phyloP scores from a whole-genome alignment of 37 sponge, comb jelly and placozoan genomes.

The Beroe ovata region DNA sequence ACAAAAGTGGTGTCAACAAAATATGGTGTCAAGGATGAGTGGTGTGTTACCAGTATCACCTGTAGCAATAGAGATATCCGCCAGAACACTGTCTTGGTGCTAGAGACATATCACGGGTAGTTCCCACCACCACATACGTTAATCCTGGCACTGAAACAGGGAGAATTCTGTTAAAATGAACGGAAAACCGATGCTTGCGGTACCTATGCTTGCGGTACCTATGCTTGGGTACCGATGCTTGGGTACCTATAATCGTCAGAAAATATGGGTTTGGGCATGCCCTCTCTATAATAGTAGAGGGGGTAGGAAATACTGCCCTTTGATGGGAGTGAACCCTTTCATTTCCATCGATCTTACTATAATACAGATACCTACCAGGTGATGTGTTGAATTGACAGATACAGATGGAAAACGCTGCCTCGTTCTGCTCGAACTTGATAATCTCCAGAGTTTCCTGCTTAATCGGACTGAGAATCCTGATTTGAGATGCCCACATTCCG shows the following conservation, averaged over 20 bases:
- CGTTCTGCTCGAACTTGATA: slow-evolving; percentile 91
- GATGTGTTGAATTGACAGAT: slow-evolving; percentile 58
- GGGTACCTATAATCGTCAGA: too few species aligned
- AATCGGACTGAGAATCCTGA: slow-evolving; percentile 86
- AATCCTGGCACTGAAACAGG: slow-evolving; percentile 61
- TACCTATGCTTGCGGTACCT: too few species aligned
- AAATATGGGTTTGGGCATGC: background rate
- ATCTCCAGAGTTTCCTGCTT: slow-evolving; percentile 87
- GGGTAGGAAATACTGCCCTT: background rate
- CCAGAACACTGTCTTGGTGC: slow-evolving; percentile 78
- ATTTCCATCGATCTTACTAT: background rate
- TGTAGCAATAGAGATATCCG: slow-evolving; percentile 72
- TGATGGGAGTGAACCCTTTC: slow-evolving; percentile 5
- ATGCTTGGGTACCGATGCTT: too few species aligned
- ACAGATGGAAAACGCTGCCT: slow-evolving; percentile 84
- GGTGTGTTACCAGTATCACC: background rate
- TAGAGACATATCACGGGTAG: slow-evolving; percentile 77
- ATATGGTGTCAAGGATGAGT: background rate
- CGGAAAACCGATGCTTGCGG: too few species aligned
- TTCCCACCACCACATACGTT: slow-evolving; percentile 92
- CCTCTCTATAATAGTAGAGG: slow-evolving; percentile 18
- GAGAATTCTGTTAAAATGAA: too few species aligned
- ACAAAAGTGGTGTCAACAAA: background rate
- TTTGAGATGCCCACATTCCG: slow-evolving; percentile 92
- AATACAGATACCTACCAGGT: background rate